Evolutionary conservation across 1,140 invertebrate genomes (phyloP), one percentile per base, ranked within the genome.

Genomic region (Ephestia elutella): DNA sequence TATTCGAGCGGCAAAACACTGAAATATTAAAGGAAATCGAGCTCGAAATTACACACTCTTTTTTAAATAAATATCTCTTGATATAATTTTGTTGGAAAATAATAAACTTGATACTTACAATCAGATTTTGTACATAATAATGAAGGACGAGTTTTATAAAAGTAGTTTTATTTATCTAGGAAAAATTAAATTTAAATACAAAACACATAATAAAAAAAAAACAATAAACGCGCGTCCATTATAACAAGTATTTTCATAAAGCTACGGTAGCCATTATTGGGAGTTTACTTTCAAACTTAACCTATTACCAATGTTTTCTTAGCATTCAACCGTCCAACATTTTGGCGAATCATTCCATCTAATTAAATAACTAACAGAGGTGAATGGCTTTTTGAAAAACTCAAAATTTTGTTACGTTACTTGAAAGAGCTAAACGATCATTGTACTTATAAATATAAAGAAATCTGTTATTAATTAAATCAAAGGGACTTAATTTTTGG

Each of bases 321-420:
- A 59, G 35, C 54, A 54, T 49, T 20, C 32, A 64, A 61, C 63
- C 53, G 68, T 60, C 10, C 18, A 9, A 49, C 38, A 51, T 28
- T 68, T 73, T 49, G 70, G 77, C 79, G 75, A 82, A 70, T 82
- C 79, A 82, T 73, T 63, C 57, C 54, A 35, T 54, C 70, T 80
- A 82, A 82, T 82, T 82, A 82, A 75, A 75, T 60, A 19, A 32
- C 53, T 56, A 44, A 15, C 38, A n/a, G 38, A 44, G 38, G 38
- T 44, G 38, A 44, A 44, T 44, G 15, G 13, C 38, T 15, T 44
- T 44, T 44, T 1, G 2, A 44, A 44, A 44, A 44, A 44, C 38
- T 44, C 13, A 15, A 44, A 15, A 44, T 44, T 44, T 15, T 15
- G 19, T 55, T 50, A 21, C 48, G 48, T 38, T n/a, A 32, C 30